Percentiles rank a stretch among this genome's conserved stretches.
These are phyloP conservation scores for western clawed frog (Xenopus tropicalis) DNA, from an alignment of 2,113 vertebrate species.

Conservation along the genomic window DNA sequence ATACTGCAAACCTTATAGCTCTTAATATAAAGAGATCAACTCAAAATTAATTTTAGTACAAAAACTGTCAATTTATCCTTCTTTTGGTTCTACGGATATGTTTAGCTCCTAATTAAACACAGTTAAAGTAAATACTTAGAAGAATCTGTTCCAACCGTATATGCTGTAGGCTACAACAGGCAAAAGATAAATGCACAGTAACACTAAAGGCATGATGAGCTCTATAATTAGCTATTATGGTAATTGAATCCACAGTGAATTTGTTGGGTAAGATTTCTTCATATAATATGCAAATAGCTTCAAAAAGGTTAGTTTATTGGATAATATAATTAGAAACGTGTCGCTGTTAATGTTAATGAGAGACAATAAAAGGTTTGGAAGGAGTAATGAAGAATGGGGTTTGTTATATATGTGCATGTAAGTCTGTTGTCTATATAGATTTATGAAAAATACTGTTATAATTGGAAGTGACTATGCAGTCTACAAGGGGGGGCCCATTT, in stretches of 20 bases:
- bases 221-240: slow-evolving; percentile 78
- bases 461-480: no score
- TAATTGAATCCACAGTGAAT: slow-evolving; percentile 75
- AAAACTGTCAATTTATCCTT: no score
- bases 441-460: no score
- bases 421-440: no score
- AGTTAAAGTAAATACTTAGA: slow-evolving; percentile 75
- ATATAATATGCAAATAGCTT: slow-evolving; percentile 78
- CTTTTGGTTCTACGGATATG: slow-evolving; percentile 54
- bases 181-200: slow-evolving; percentile 67
- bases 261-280: slow-evolving; percentile 74
- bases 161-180: slow-evolving; percentile 71
- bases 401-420: no score
- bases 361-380: slow-evolving; percentile 55
- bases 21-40: no score
- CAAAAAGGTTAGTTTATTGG: slow-evolving; percentile 71
- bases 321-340: slow-evolving; percentile 72
- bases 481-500: no score
- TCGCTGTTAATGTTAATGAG: slow-evolving; percentile 62
- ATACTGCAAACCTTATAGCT: no score
- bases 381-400: no score
- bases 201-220: slow-evolving; percentile 76
- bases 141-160: slow-evolving; percentile 62
- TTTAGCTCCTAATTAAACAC: slow-evolving; percentile 61
- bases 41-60: no score